Conservation (phyloP, 1,140 invertebrate species). For the Meteorus sp. region DNA sequence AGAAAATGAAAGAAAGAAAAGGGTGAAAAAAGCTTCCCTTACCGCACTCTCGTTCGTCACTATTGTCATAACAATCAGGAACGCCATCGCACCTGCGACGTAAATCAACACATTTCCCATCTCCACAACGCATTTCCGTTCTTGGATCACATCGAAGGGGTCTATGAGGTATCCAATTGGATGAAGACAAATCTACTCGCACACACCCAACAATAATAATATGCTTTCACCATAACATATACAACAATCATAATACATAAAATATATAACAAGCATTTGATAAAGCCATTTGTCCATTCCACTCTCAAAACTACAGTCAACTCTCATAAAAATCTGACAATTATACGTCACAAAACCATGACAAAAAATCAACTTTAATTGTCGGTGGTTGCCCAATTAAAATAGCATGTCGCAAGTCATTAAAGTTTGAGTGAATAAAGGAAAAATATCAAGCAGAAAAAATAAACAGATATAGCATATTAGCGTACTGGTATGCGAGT, state of each 20-base stretch:
- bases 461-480: constrained; percentile 34
- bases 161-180: constrained; percentile 38
- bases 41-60: constrained; percentile 60
- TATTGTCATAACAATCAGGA: constrained; percentile 63
- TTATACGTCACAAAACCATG: no score
- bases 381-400: no score
- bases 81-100: constrained; percentile 59
- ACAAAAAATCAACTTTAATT: no score
- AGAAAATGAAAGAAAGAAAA: no score
- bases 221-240: no score
- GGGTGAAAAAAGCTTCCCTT: constrained; percentile 43
- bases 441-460: constrained; percentile 11
- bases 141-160: constrained; percentile 40
- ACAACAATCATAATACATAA: no score
- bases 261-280: constrained; percentile 23
- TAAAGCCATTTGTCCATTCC: constrained; percentile 8
- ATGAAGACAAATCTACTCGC: constrained; percentile 38
- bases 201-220: no score
- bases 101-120: constrained; percentile 55
- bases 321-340: no score
- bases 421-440: constrained; percentile 15
- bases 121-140: constrained; percentile 62
- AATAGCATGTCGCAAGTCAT: no score
- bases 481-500: constrained; percentile 51
- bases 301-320: no score